Evolutionary conservation across 2,113 vertebrate species (phyloP).

Genomic region (Neodon shergylaensis): DNA sequence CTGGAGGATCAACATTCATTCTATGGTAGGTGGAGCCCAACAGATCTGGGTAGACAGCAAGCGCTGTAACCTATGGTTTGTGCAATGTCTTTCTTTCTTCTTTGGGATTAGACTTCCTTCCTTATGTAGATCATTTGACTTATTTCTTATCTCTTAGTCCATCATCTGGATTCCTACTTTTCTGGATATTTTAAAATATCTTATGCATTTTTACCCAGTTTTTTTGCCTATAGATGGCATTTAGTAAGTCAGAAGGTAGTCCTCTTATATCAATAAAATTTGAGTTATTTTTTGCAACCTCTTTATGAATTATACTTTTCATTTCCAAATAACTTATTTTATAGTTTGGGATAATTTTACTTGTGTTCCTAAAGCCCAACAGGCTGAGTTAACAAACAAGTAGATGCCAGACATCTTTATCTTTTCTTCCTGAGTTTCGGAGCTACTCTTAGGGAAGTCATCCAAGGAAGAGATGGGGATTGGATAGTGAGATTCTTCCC

Average conservation of each 20-base stretch:
- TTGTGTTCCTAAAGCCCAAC: background rate
- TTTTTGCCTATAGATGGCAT: background rate
- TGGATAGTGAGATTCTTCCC: background rate
- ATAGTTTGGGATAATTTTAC: constrained; percentile 10
- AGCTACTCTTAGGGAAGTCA: background rate
- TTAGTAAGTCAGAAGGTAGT: background rate
- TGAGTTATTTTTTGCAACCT: background rate
- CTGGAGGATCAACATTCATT: background rate
- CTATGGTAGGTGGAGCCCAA: background rate
- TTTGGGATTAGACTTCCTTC: background rate
- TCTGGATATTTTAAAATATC: background rate
- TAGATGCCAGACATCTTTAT: background rate
- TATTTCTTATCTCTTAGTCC: background rate
- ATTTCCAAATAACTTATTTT: constrained; percentile 12
- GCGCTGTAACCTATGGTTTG: background rate
- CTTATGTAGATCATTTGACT: background rate
- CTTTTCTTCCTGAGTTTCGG: background rate
- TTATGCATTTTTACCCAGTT: background rate
- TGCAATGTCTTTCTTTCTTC: background rate
- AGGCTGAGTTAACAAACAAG: background rate
- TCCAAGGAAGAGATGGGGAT: background rate
- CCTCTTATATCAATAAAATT: background rate
- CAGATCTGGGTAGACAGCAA: background rate
- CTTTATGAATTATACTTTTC: background rate
- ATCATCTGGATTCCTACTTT: background rate